Evolutionary conservation across 2,113 vertebrate genomes (phyloP).

Genomic region (Thermophis baileyi): DNA sequence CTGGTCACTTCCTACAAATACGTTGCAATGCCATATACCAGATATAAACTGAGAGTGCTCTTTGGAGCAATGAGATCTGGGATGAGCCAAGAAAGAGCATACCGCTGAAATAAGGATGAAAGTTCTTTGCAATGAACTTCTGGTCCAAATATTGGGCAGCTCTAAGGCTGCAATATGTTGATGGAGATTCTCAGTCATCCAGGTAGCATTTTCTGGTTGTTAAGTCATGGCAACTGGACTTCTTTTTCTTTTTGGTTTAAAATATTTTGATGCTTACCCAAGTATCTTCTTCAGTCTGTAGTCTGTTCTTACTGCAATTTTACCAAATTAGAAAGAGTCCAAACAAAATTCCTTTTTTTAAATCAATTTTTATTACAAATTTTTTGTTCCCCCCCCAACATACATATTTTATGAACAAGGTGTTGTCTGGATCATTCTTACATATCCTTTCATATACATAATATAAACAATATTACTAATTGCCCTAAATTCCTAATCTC

Average conservation of each 20-base stretch:
- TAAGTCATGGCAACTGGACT: not conserved
- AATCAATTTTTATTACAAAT: too few species aligned
- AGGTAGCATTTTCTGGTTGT: not conserved
- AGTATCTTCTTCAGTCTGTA: not conserved
- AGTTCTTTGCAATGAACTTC: not conserved
- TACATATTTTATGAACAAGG: too few species aligned
- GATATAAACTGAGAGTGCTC: not conserved
- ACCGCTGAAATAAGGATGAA: not conserved
- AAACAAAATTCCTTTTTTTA: not conserved
- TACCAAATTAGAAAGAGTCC: not conserved
- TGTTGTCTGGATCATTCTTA: too few species aligned
- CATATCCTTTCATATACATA: too few species aligned
- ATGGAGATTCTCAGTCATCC: not conserved
- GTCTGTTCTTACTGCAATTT: not conserved
- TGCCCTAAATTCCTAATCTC: too few species aligned
- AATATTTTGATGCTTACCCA: not conserved
- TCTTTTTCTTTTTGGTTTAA: not conserved
- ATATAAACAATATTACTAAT: too few species aligned
- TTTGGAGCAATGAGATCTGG: not conserved
- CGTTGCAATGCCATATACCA: not conserved
- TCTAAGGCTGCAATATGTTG: not conserved
- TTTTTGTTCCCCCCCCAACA: too few species aligned
- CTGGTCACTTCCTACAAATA: not conserved
- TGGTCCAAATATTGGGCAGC: not conserved
- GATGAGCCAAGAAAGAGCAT: not conserved